Evolutionary conservation across 35 echinoderm and acorn worm species (phyloP).

Genomic region (Anneissia japonica): DNA sequence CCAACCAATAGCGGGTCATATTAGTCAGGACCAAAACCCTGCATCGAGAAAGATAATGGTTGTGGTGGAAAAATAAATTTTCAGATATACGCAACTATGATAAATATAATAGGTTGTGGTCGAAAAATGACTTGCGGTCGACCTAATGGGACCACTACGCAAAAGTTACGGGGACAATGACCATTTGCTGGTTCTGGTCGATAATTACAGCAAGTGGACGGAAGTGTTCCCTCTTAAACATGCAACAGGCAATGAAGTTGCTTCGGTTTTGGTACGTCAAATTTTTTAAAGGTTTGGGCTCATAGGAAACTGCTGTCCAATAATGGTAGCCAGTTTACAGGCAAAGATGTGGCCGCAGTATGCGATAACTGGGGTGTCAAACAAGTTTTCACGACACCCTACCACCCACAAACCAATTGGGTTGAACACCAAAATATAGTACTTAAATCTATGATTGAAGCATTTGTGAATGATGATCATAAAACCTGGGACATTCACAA

Average conservation of each 20-base stretch:
- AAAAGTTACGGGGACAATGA: conserved; percentile 5
- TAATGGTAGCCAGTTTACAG: conserved; percentile 40
- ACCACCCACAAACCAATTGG: conserved; percentile 52
- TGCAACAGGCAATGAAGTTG: conserved; percentile 8
- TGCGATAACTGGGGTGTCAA: conserved; percentile 44
- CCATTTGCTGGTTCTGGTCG: neutral
- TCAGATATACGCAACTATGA: too few relatives aligned
- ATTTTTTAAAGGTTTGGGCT: conserved; percentile 7
- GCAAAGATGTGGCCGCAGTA: conserved; percentile 27
- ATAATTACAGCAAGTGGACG: conserved; percentile 9
- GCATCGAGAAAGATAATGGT: too few relatives aligned
- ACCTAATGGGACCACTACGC: conserved; percentile 15
- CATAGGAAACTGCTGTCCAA: conserved; percentile 6
- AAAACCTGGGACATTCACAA: conserved; percentile 51
- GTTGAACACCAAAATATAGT: conserved; percentile 45
- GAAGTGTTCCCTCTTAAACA: conserved; percentile 17
- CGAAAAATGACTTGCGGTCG: too few relatives aligned
- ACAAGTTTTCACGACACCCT: conserved; percentile 43
- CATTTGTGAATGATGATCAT: conserved; percentile 35
- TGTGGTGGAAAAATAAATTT: too few relatives aligned
- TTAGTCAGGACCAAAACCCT: too few relatives aligned
- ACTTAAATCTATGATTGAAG: conserved; percentile 43
- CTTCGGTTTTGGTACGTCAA: neutral
- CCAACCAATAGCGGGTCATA: too few relatives aligned
- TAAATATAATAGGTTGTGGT: too few relatives aligned